Evolutionary conservation across 2,797 vertebrate species (phyloP), one percentile per base, ranked within the genome.

Genomic region (Selene dorsalis): DNA sequence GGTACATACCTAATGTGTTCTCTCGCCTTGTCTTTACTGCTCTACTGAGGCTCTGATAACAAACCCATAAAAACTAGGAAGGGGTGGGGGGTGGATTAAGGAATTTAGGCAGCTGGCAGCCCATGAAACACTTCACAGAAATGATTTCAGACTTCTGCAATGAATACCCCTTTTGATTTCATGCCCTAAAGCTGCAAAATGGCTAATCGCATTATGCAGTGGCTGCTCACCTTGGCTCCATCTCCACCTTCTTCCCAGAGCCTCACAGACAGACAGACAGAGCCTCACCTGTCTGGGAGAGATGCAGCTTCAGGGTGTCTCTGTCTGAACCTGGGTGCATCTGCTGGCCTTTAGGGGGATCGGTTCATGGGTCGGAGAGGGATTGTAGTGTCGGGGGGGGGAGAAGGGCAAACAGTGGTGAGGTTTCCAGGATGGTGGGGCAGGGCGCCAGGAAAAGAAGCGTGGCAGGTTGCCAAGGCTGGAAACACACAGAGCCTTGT

Each of bases 401-500:
- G 71, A 88, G 87, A 82, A 85, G 92, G 88, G 90, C 88, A 92
- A 93, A 91, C 90, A 91, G 87, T 93, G 92, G 89, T 85, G 89
- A 90, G 92, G 86, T 92, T 94, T 94, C 91, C 93, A 93, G 90
- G 91, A 93, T 84, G 90, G 85, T 50, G 85, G 81, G 89, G 92
- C 90, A 79, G 41, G 58, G 74, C 86, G 91, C 92, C 92, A 93
- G 87, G 77, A 88, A 77, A 90, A 87, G 89, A 75, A 84, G 90
- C 17, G 16, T 93, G 93, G 92, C 92, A 63, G 65, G 39, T 58
- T 86, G 92, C 94, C 93, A 94, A 68, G 63, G 59, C 87, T 85
- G 86, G 77, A 75, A 92, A 93, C 91, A 94, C 93, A 93, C 84
- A 87, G 89, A 73, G 92, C 91, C 89, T 94, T 94, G 94, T 94